Conservation (phyloP, 2,888 invertebrate genomes). For the Heteromurus nitidus region DNA sequence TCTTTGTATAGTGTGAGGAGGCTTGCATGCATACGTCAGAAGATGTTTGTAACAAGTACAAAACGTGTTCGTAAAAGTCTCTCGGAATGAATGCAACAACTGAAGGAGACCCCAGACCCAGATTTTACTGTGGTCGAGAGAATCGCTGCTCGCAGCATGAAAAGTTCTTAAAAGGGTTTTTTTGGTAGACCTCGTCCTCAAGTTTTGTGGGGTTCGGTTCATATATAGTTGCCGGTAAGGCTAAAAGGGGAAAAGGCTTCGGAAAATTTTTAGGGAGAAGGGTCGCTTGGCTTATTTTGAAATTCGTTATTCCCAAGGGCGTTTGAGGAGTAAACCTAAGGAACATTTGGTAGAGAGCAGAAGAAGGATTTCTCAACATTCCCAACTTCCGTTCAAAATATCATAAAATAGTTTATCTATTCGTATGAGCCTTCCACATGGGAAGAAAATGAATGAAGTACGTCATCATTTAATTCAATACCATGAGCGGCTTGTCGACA, state of each 20-base stretch:
- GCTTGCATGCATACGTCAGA: too few species aligned
- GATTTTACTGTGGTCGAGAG: too few species aligned
- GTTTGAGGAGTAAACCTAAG: background rate
- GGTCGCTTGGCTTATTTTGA: background rate
- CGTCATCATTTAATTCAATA: too few species aligned
- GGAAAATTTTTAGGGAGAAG: too few species aligned
- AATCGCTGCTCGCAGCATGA: too few species aligned
- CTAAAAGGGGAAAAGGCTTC: too few species aligned
- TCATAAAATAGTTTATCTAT: too few species aligned
- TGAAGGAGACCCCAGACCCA: background rate
- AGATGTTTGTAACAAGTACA: background rate
- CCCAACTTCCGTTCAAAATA: too few species aligned
- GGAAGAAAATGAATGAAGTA: too few species aligned
- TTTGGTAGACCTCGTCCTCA: background rate
- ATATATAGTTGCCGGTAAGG: background rate
- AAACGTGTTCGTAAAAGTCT: background rate
- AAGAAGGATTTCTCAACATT: background rate
- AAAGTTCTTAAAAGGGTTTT: background rate
- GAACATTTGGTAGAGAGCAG: background rate
- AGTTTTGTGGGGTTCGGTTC: background rate
- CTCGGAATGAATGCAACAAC: background rate
- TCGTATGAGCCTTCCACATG: too few species aligned
- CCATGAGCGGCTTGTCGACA: too few species aligned
- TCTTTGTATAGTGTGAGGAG: too few species aligned
- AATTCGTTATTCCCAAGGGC: background rate